Percentiles rank a stretch among this genome's conserved stretches.
Evolutionary conservation across 2,888 invertebrate species (phyloP).

Genomic region (Tachystola acroxantha): DNA sequence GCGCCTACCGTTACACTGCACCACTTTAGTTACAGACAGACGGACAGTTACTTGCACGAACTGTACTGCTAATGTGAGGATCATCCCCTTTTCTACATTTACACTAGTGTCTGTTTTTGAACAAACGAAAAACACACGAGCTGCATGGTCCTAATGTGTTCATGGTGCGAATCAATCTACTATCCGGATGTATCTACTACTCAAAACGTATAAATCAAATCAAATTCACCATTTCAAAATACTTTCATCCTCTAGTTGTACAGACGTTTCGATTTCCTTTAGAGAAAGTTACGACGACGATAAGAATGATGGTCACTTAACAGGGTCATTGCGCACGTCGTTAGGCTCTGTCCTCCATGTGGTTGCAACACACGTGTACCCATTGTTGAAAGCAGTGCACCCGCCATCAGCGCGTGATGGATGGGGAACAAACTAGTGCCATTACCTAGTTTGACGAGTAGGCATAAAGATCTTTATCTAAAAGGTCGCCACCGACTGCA

Average conservation of each 20-base stretch:
- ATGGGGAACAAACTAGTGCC: conserved; percentile 48
- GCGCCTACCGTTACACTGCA: conserved; percentile 59
- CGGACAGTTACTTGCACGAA: conserved; percentile 33
- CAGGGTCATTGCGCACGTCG: conserved; percentile 41
- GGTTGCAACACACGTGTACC: conserved; percentile 43
- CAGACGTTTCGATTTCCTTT: conserved; percentile 13
- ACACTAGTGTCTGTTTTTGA: background rate
- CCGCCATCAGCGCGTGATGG: conserved; percentile 44
- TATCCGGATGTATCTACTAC: too few species aligned
- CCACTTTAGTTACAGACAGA: conserved; percentile 39
- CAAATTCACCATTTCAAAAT: conserved; percentile 1
- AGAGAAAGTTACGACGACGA: conserved; percentile 21
- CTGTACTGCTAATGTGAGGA: conserved; percentile 16
- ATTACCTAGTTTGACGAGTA: conserved; percentile 46
- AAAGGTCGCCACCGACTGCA: conserved; percentile 27
- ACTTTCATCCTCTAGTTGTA: conserved; percentile 1
- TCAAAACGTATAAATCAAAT: background rate
- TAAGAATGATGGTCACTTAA: conserved; percentile 33
- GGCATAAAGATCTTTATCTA: conserved; percentile 44
- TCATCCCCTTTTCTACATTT: conserved; percentile 13
- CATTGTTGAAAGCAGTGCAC: conserved; percentile 38
- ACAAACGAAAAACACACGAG: too few species aligned
- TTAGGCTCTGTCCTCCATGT: conserved; percentile 42
- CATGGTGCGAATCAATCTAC: too few species aligned
- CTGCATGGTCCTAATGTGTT: too few species aligned